phyloP scores from a whole-genome alignment of 2,888 invertebrate genomes.

The Strigamia crassipes region DNA sequence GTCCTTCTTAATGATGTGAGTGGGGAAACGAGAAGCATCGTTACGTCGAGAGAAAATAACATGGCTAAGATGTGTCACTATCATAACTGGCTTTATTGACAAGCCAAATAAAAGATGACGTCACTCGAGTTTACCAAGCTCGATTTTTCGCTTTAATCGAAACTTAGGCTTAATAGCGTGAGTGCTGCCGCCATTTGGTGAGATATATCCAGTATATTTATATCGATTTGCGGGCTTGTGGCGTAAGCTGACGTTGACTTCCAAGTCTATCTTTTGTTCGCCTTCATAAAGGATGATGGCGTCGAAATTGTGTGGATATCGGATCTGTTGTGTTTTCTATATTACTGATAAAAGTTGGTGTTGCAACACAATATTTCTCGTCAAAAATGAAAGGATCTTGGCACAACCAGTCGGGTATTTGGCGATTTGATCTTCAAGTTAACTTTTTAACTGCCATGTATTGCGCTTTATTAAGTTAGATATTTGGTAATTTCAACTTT shows the following conservation, averaged over 20 bases:
- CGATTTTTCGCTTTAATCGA: background rate
- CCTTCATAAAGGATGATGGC: background rate
- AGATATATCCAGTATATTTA: background rate
- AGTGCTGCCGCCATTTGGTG: too few species aligned
- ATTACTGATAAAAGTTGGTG: background rate
- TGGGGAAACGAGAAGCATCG: slow-evolving; percentile 19
- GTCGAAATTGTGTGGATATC: background rate
- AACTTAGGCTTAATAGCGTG: background rate
- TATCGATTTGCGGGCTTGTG: background rate
- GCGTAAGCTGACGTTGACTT: background rate
- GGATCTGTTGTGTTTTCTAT: background rate
- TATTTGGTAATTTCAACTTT: background rate
- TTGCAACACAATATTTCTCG: background rate
- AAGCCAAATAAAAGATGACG: slow-evolving; percentile 13
- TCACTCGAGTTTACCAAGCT: background rate
- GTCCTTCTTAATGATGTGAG: slow-evolving; percentile 27
- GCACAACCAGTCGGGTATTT: background rate
- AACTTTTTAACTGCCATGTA: too few species aligned
- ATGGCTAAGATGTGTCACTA: slow-evolving; percentile 17
- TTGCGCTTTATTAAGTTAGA: too few species aligned
- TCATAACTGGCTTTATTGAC: slow-evolving; percentile 7
- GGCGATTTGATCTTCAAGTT: background rate
- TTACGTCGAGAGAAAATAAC: background rate
- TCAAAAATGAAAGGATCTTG: slow-evolving; percentile 12
- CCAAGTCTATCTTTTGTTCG: background rate